A percentile compares a stretch with the other conserved stretches of the same genome.
These are phyloP conservation scores for Emydura subglobosa DNA, from an alignment of 2,113 vertebrate species.

Conservation along the genomic window DNA sequence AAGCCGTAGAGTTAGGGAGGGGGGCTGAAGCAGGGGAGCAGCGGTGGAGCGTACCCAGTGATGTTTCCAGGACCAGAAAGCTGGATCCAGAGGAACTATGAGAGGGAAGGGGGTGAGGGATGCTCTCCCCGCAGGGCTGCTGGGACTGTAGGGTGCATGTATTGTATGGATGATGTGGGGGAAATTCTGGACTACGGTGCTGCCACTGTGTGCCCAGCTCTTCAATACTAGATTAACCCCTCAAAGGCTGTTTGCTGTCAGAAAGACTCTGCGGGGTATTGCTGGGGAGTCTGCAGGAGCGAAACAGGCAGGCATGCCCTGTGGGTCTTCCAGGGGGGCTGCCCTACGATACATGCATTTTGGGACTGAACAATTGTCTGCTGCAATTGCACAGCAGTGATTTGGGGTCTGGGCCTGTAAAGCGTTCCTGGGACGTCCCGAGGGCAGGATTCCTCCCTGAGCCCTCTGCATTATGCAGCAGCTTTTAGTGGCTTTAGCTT, in stretches of 20 bases:
- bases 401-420: not conserved
- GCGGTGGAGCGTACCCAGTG: no score
- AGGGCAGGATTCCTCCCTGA: rapidly evolving
- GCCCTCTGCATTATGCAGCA: not conserved
- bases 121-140: not conserved
- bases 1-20: no score
- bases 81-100: not conserved
- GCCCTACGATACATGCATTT: not conserved
- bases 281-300: no score
- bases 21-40: no score
- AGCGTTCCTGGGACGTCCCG: not conserved
- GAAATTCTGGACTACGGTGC: no score
- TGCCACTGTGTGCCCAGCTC: not conserved
- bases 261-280: no score
- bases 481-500: not conserved
- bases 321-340: not conserved
- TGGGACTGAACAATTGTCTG: not conserved
- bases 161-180: no score
- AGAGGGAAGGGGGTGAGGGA: not conserved
- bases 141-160: no score
- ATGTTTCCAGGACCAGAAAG: not conserved
- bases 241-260: not conserved
- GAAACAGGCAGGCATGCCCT: no score
- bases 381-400: not conserved
- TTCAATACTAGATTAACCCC: no score